A percentile compares a stretch with the other conserved stretches of the same genome.
These are phyloP conservation scores for Mesoligia furuncula DNA, from an alignment of 2,888 invertebrate species.

Conservation along the genomic window DNA sequence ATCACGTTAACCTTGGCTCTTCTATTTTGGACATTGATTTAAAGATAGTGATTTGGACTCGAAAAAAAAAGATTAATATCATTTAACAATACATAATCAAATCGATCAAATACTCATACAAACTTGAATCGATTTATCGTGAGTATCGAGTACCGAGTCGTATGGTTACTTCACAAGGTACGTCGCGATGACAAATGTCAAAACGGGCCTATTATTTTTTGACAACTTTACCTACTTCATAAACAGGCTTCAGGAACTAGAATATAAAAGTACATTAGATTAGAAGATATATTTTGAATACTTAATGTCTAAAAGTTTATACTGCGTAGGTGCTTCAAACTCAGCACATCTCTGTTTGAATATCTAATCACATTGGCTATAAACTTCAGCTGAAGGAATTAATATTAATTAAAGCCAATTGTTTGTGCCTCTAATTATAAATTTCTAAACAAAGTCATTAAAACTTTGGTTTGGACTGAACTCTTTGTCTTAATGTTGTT, in stretches of 20 bases:
- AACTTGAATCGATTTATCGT: too few relatives aligned
- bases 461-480: constrained; percentile 31
- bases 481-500: constrained; percentile 14
- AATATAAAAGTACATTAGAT: too few relatives aligned
- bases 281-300: background rate
- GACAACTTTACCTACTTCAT: background rate
- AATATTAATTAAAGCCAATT: constrained; percentile 21
- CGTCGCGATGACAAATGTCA: too few relatives aligned
- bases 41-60: too few relatives aligned
- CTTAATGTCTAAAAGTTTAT: background rate
- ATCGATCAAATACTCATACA: too few relatives aligned
- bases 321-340: background rate
- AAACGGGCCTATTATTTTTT: too few relatives aligned
- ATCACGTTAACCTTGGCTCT: too few relatives aligned
- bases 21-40: too few relatives aligned
- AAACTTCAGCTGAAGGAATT: constrained; percentile 16
- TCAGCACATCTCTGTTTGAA: constrained; percentile 1
- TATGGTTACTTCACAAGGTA: too few relatives aligned
- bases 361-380: constrained; percentile 6
- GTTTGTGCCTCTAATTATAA: constrained; percentile 29
- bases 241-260: background rate
- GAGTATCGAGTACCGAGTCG: too few relatives aligned
- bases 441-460: constrained; percentile 38
- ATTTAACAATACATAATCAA: too few relatives aligned
- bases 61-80: too few relatives aligned